Evolutionary conservation across 2,888 invertebrate species (phyloP), one percentile per base, ranked within the genome.

Genomic region (Crossocerus cetratus): DNA sequence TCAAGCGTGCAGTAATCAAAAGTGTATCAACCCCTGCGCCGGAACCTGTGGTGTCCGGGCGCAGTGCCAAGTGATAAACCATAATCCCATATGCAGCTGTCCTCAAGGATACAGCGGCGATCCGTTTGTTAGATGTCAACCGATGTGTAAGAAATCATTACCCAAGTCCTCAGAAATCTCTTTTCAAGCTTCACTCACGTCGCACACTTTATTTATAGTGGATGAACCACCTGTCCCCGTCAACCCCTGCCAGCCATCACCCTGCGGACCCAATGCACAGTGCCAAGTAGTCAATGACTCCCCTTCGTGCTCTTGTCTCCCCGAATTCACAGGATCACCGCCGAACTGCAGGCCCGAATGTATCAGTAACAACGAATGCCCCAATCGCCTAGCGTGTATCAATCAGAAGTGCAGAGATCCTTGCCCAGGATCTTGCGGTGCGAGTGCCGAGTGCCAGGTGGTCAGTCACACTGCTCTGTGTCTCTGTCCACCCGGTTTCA

Each of bases 291-390:
- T 91, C 49, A 94, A 94, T 62, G 93, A 93, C 49, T 91, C 79
- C 87, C 91, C 82, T 91, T 94, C 88, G 84, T 91, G 72, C 81
- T 92, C 94, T 16, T 96, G 96, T 87, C 91, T 94, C 73, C 92
- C 93, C 43, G 93, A 93, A 76, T 95, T 94, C 86, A 92, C 94
- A 71, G 96, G 96, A 43, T 91, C 92, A 14, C 95, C 97, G 56
- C 94, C 94, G 14, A 93, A 93, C 72, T 96, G 96, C 86, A 92
- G 93, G 75, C 96, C 96, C 0, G 96, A 96, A 91, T 96, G 96
- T 87, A 91, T 94, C 4, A 92, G 94, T 32, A 95, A 94, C 80
- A 92, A 94, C 13, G 96, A 96, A 85, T 96, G 96, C 86, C 90
- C 93, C 56, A 94, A 93, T 75, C 93, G 93, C 78, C 92, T 93